Conservation (phyloP, 2,797 vertebrate species). For the Adrianichthys oophorus region DNA sequence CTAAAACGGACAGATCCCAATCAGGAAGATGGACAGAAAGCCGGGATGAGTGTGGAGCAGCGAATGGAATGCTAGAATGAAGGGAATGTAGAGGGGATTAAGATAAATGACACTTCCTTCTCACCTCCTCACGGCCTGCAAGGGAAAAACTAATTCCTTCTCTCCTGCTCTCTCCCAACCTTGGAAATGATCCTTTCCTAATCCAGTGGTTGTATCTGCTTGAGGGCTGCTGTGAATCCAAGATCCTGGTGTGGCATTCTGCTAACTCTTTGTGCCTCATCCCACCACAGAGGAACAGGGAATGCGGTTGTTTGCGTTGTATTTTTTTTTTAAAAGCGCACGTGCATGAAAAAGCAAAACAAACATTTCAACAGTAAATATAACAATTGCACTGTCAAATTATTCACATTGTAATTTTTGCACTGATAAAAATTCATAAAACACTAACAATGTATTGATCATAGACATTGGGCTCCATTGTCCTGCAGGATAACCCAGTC, state of each 20-base stretch:
- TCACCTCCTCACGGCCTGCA: conserved; percentile 8
- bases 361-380: too few species aligned
- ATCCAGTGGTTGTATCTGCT: not conserved
- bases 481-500: conserved; percentile 7
- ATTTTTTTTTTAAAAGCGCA: not conserved
- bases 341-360: not conserved
- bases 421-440: conserved; percentile 42
- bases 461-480: conserved; percentile 3
- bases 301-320: conserved; percentile 9
- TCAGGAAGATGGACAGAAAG: conserved; percentile 9
- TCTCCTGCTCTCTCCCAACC: conserved; percentile 10
- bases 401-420: conserved; percentile 35
- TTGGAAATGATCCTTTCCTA: conserved; percentile 22
- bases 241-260: conserved; percentile 5
- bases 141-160: conserved; percentile 20
- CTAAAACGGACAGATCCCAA: conserved; percentile 17
- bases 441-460: not conserved
- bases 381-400: too few species aligned
- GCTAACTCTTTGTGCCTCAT: conserved; percentile 3
- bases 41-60: not conserved
- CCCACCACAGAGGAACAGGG: not conserved
- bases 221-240: not conserved
- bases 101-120: conserved; percentile 40
- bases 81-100: conserved; percentile 33
- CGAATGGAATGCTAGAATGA: conserved; percentile 9